Evolutionary conservation across 2,113 vertebrate species (phyloP).

Genomic region (Channa argus): DNA sequence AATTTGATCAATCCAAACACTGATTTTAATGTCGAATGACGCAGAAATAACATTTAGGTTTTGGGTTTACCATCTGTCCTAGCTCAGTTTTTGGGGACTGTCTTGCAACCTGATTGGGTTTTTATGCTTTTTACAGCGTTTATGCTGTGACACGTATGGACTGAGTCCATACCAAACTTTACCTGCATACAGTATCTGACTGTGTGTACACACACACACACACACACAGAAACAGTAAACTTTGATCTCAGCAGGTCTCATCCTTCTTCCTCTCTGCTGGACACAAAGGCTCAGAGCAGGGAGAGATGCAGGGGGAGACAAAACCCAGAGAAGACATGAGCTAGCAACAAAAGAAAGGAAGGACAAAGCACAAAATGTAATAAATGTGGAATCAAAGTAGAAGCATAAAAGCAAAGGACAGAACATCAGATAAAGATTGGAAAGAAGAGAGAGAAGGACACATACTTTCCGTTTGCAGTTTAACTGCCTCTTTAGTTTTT

Average conservation of each 20-base stretch:
- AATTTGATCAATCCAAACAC: no score
- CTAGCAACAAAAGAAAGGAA: neutral
- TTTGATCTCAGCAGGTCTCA: conserved; percentile 56
- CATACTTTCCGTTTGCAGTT: neutral
- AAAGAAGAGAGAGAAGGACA: neutral
- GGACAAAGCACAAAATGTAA: neutral
- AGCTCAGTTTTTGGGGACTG: no score
- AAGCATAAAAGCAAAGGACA: neutral
- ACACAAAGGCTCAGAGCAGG: conserved; percentile 28
- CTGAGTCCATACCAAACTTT: neutral
- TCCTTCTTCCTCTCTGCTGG: conserved; percentile 48
- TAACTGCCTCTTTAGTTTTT: neutral
- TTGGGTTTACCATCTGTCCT: no score
- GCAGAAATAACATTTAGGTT: no score
- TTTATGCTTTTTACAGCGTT: neutral
- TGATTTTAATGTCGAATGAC: no score
- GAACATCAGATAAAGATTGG: neutral
- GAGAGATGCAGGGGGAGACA: conserved; percentile 24
- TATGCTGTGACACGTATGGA: no score
- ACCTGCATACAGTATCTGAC: neutral
- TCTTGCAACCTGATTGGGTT: no score
- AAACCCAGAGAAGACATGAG: conserved; percentile 6
- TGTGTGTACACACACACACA: neutral
- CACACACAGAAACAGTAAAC: conserved; percentile 7
- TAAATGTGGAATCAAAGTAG: neutral